Conservation (phyloP, 2,797 vertebrate genomes). For the Tokudaia tokunoshimensis region DNA sequence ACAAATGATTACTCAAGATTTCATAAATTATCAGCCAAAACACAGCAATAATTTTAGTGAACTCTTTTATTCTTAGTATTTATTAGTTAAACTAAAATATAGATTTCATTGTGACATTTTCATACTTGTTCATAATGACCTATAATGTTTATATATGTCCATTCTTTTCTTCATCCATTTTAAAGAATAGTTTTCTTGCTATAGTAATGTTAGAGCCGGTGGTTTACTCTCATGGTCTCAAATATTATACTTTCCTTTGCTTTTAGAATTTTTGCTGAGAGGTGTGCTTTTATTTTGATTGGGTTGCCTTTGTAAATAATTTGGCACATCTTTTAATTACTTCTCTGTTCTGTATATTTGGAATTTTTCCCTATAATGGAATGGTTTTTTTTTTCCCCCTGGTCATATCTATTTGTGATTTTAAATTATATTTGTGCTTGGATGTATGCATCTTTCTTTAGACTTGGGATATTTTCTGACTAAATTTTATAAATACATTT, state of each 20-base stretch:
- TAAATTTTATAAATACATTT: background rate
- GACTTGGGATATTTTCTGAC: background rate
- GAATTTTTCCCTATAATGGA: background rate
- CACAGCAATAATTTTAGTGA: background rate
- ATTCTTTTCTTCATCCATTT: background rate
- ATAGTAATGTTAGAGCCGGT: background rate
- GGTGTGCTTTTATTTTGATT: background rate
- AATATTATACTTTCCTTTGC: background rate
- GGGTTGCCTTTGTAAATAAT: background rate
- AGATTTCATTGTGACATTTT: background rate
- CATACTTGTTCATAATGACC: background rate
- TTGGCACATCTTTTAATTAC: background rate
- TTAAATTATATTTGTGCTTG: background rate
- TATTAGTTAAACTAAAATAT: background rate
- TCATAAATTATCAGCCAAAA: background rate
- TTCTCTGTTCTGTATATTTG: background rate
- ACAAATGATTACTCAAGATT: slow-evolving; percentile 15
- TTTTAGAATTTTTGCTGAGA: background rate
- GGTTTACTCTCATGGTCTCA: background rate
- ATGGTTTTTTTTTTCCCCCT: background rate
- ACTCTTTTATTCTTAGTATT: background rate
- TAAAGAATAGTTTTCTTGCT: background rate
- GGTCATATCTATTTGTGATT: background rate
- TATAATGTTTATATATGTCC: background rate
- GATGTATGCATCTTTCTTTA: background rate